Evolutionary conservation across 1,140 invertebrate genomes (phyloP), one percentile per base, ranked within the genome.

Genomic region (Drosophila carrolli): DNA sequence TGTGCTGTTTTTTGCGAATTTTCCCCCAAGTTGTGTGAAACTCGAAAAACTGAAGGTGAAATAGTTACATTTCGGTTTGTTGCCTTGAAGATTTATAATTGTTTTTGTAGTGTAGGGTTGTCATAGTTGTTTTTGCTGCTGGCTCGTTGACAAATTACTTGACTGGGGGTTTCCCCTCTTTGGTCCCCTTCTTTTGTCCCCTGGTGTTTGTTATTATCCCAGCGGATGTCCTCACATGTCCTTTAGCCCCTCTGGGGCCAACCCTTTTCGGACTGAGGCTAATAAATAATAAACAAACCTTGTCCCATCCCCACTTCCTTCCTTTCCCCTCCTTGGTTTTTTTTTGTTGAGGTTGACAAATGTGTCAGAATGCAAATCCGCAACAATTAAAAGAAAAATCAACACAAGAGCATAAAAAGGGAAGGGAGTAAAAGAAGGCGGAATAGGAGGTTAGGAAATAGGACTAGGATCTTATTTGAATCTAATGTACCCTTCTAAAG

Each of bases 311-410:
- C 23, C 35, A 50, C 43, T 65, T 32, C 48, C 59, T 50, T 48
- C 63, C 74, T 47, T 54, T 9, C 54, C 54, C 32, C 41, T 8
- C 29, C 9, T 14, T 23, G n/a, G n/a, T 8, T 13, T 11, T 32
- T 65, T 65, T 71, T 37, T 56, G 79, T 91, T 91, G 90, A 91
- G 90, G 90, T 91, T 91, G 90, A 91, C 90, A 91, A 91, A 91
- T 91, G 90, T 91, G 90, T 91, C 90, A 91, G 90, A 91, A 91
- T 86, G 90, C 90, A 91, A 91, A 91, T 91, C 90, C 90, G 90
- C 90, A 91, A 91, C 90, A 91, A 91, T 91, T 91, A 91, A 91
- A 91, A 91, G 80, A 91, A 91, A 91, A 90, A 91, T 91, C 90
- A 91, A 91, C 90, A 91, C 73, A 83, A 78, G 83, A 77, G 75